Conservation (phyloP, 2,888 invertebrate genomes). For the Conops quadrifasciatus region DNA sequence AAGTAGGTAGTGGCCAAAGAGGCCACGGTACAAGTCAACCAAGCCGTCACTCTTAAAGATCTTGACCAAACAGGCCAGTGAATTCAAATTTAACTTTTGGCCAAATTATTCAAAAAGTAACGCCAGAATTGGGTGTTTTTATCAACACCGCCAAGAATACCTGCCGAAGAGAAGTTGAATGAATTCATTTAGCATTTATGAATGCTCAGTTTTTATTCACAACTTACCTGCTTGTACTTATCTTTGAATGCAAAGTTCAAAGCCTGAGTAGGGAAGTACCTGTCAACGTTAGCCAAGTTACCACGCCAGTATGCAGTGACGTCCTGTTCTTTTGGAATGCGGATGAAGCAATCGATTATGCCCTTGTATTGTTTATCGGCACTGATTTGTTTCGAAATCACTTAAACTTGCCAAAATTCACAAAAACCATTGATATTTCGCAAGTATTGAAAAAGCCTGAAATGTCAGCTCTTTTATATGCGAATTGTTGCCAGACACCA, state of each 20-base stretch:
- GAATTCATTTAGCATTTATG: no score
- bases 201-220: no score
- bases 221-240: no score
- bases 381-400: conserved; percentile 88
- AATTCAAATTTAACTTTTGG: conserved; percentile 82
- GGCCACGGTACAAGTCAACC: conserved; percentile 88
- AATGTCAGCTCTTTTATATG: no score
- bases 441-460: no score
- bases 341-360: conserved; percentile 83
- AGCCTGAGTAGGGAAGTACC: conserved; percentile 95
- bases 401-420: no score
- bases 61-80: conserved; percentile 84
- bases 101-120: conserved; percentile 89
- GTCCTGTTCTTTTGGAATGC: conserved; percentile 90
- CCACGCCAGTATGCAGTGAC: no score
- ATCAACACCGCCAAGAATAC: no score
- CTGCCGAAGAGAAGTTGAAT: no score
- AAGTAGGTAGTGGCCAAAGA: conserved; percentile 93
- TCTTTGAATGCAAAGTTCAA: conserved; percentile 95
- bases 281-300: conserved; percentile 91
- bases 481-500: no score
- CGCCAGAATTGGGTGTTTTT: no score
- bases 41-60: conserved; percentile 89
- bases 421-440: no score
- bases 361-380: conserved; percentile 91